Evolutionary conservation across 2,797 vertebrate species (phyloP).

Genomic region (Paratrypauchen microcephalus): DNA sequence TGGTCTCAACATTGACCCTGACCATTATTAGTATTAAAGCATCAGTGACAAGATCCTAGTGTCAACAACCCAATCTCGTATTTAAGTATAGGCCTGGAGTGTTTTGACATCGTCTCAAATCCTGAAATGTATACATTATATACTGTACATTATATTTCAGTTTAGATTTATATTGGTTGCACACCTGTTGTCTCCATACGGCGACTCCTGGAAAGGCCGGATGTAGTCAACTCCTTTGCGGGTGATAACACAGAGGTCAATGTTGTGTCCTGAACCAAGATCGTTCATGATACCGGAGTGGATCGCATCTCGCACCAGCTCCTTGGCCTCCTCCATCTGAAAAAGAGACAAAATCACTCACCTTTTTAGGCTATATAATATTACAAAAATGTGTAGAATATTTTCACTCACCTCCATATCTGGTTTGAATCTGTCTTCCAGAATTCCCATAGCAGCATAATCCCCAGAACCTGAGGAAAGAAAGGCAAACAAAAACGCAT

Average conservation of each 20-base stretch:
- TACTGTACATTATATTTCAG: neutral
- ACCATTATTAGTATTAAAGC: neutral
- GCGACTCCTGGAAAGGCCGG: conserved; percentile 82
- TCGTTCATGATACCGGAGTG: conserved; percentile 88
- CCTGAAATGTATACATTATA: neutral
- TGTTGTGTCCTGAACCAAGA: conserved; percentile 90
- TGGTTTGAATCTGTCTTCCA: conserved; percentile 71
- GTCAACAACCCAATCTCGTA: too few species aligned
- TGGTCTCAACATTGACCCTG: too few species aligned
- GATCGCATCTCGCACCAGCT: conserved; percentile 85
- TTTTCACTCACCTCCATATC: conserved; percentile 63
- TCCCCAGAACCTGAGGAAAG: conserved; percentile 70
- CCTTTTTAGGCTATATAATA: neutral
- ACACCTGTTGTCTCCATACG: conserved; percentile 84
- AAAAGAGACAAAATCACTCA: neutral
- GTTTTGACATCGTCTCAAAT: neutral
- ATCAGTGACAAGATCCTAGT: neutral
- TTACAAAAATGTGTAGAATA: neutral
- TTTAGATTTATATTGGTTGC: too few species aligned
- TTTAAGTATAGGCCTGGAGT: neutral
- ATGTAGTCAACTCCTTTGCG: conserved; percentile 86
- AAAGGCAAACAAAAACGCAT: neutral
- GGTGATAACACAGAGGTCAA: conserved; percentile 91
- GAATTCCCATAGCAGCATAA: conserved; percentile 75
- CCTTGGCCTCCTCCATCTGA: conserved; percentile 87